Conservation (phyloP, 2,888 invertebrate species). For the Steinernema carpocapsae region DNA sequence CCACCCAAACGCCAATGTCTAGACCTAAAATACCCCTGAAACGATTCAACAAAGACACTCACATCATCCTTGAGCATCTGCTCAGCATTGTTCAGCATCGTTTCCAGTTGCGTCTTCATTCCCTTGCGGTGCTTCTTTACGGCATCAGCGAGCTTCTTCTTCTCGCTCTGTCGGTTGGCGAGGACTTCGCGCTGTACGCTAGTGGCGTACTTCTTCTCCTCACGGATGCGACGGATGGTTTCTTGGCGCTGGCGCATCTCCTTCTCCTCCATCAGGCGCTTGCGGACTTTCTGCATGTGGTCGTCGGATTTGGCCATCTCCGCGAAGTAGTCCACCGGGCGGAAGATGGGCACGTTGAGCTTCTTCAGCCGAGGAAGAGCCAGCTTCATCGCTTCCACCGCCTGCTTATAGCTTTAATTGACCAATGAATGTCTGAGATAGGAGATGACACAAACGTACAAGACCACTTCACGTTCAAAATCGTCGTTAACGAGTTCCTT, state of each 20-base stretch:
- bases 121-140: conserved; percentile 81
- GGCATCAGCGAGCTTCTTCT: conserved; percentile 87
- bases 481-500: conserved; percentile 59
- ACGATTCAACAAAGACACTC: too few species aligned
- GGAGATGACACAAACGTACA: conserved; percentile 52
- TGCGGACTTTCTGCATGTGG: conserved; percentile 87
- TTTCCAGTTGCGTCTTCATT: conserved; percentile 67
- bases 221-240: conserved; percentile 85
- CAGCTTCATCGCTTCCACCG: conserved; percentile 81
- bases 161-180: conserved; percentile 85
- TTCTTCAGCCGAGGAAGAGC: conserved; percentile 81
- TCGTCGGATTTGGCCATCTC: conserved; percentile 97
- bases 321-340: conserved; percentile 96
- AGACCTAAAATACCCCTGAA: too few species aligned
- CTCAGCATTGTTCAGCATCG: conserved; percentile 66
- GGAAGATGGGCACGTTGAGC: conserved; percentile 78
- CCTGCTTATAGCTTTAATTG: conserved; percentile 70
- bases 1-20: too few species aligned
- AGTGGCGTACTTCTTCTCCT: conserved; percentile 90
- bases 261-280: conserved; percentile 73
- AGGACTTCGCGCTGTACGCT: conserved; percentile 72
- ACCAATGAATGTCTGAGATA: not conserved
- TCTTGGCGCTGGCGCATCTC: conserved; percentile 78
- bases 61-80: conserved; percentile 45
- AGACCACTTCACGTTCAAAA: conserved; percentile 64